Base-by-base conservation (phyloP, 2,797 vertebrate species). In the Karalla daura region DNA sequence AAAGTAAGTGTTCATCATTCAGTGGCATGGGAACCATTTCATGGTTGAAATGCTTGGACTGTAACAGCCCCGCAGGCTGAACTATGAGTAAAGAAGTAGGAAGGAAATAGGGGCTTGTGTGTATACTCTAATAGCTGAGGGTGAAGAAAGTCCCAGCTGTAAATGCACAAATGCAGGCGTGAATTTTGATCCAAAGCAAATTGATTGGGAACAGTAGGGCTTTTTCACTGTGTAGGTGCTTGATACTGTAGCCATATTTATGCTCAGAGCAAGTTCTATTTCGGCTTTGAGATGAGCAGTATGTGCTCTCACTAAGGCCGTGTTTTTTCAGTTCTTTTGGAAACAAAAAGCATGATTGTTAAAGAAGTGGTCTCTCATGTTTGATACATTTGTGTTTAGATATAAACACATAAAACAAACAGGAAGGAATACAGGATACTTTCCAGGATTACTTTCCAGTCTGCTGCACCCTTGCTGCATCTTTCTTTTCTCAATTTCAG, bases 341-440 rank as follows among this genome's bases (percentile, higher is more conserved):
- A 63, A 36, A 58, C 14, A 37, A 46, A 62, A 63, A 73, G 40
- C 32, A 11, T 40, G 25, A 41, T 54, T 51, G 28, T 46, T 14
- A 30, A 55, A 43, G 44, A 20, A 33, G 36, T 30, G 4, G 41
- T 63, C 45, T 59, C 40, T 12, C 36, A 23, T 54, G 27, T 63
- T 37, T 55, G 4, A 60, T 10, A 21, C 18, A 36, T 61, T 37
- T 52, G 51, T 49, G 27, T 9, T 9, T 18, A 10, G 60, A 30
- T 10, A 7, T 43, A 21, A 53, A 76, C 39, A 32, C 18, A 25
- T n/a, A n/a, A n/a, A n/a, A n/a, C n/a, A n/a, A n/a, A n/a, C n/a
- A n/a, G n/a, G n/a, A n/a, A n/a, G n/a, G n/a, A n/a, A n/a, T n/a
- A n/a, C n/a, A n/a, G n/a, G n/a, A n/a, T n/a, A n/a, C n/a, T n/a